Conservation (phyloP, 2,888 invertebrate genomes). For the Aporophyla nigra region DNA sequence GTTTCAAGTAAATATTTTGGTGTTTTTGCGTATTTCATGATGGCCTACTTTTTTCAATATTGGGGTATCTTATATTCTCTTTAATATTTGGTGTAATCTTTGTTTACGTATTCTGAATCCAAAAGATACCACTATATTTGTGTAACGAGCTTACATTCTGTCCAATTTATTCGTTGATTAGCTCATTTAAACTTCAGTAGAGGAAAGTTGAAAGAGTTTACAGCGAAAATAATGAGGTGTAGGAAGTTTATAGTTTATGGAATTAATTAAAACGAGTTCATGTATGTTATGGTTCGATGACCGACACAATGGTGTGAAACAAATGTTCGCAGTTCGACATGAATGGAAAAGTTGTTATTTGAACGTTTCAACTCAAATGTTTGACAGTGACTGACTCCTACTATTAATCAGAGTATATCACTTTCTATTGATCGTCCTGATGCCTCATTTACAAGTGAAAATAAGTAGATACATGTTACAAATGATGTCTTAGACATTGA, state of each 20-base stretch:
- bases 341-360: constrained; percentile 54
- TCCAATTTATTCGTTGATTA: constrained; percentile 39
- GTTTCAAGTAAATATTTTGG: constrained; percentile 57
- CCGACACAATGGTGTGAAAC: constrained; percentile 53
- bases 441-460: constrained; percentile 46
- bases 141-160: constrained; percentile 37
- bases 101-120: constrained; percentile 54
- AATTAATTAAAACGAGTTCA: constrained; percentile 52
- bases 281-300: constrained; percentile 46
- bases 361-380: constrained; percentile 44
- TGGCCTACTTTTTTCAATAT: constrained; percentile 54
- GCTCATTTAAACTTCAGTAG: constrained; percentile 28
- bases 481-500: constrained; percentile 60
- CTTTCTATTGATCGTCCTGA: constrained; percentile 61
- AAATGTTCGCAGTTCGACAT: constrained; percentile 20
- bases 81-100: constrained; percentile 38
- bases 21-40: constrained; percentile 36
- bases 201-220: constrained; percentile 41
- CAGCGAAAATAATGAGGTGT: constrained; percentile 42
- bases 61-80: constrained; percentile 32
- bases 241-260: constrained; percentile 54
- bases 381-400: constrained; percentile 55
- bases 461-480: constrained; percentile 33
- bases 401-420: constrained; percentile 56
- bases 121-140: constrained; percentile 40